Conservation (phyloP, 1,140 invertebrate genomes). For the Drosophila tropicalis region DNA sequence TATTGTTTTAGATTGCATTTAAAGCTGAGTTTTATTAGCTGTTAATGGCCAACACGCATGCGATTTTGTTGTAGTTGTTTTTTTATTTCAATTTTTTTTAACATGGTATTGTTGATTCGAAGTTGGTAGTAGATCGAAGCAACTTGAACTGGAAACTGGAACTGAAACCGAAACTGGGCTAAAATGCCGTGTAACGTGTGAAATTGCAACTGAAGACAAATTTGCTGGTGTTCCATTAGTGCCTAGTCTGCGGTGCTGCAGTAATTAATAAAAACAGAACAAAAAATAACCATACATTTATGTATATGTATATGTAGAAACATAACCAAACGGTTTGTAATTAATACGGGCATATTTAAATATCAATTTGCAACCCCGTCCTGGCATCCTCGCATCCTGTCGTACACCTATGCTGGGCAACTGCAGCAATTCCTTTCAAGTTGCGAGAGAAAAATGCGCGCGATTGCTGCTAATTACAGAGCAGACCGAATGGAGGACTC, state of each 20-base stretch:
- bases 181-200: constrained; percentile 3
- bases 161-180: constrained; percentile 11
- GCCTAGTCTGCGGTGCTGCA: constrained; percentile 50
- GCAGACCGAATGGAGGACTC: constrained; percentile 34
- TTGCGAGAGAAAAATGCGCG: constrained; percentile 65
- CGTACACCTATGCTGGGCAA: constrained; percentile 9
- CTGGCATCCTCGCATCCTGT: constrained; percentile 13
- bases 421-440: constrained; percentile 26
- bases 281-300: constrained; percentile 15
- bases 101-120: no score
- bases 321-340: constrained; percentile 57
- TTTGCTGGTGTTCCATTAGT: constrained; percentile 67
- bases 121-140: constrained; percentile 1
- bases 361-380: constrained; percentile 74
- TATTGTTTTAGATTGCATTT: constrained; percentile 75
- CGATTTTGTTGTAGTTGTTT: constrained; percentile 43
- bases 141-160: neutral
- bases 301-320: neutral
- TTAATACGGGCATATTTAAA: constrained; percentile 82
- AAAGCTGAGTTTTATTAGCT: constrained; percentile 68
- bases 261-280: constrained; percentile 70
- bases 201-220: constrained; percentile 64
- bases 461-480: constrained; percentile 81
- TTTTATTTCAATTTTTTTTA: neutral
- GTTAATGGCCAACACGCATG: constrained; percentile 74